Evolutionary conservation across 2,888 invertebrate species (phyloP), one percentile per base, ranked within the genome.

Genomic region (Globia sparganii): DNA sequence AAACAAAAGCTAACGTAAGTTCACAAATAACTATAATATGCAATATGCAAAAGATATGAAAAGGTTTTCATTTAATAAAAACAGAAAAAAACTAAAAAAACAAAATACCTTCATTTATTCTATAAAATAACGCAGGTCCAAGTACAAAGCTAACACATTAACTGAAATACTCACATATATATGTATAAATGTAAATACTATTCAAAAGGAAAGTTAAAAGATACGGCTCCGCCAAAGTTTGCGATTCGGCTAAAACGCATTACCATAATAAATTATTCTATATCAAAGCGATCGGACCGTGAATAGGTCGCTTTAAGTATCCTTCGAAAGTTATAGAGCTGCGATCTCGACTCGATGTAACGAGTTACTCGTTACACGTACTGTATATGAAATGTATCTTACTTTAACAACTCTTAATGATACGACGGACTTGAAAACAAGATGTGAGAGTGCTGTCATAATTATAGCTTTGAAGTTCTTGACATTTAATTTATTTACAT

Each of bases 221-320:
- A 88, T 76, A 84, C 78, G 49, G 37, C n/a, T 72, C 65, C 71
- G 58, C 56, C 65, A 82, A 82, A 87, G 78, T 87, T 88, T 88
- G 71, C 75, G 69, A 82, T 80, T 88, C 78, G 67, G 68, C 77
- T 81, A 87, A 86, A 85, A 86, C 75, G 82, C 74, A 86, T 86
- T 85, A 83, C 59, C 87, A 84, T 89, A 82, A 80, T 88, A 88
- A 89, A 89, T 88, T 83, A 86, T 89, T 84, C 83, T 78, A 80
- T 88, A 85, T 89, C 85, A 88, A 82, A 85, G 67, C 71, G 77
- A 85, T 89, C 86, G 85, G 81, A 84, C 78, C 81, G 77, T 88
- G 88, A 88, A 89, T 86, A 81, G 85, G 77, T 75, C 66, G 81
- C 86, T 76, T 82, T 87, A 81, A 70, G 81, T 68, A 71, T 81